Conservation (phyloP, 2,888 invertebrate genomes). For the Archips crataeganus region DNA sequence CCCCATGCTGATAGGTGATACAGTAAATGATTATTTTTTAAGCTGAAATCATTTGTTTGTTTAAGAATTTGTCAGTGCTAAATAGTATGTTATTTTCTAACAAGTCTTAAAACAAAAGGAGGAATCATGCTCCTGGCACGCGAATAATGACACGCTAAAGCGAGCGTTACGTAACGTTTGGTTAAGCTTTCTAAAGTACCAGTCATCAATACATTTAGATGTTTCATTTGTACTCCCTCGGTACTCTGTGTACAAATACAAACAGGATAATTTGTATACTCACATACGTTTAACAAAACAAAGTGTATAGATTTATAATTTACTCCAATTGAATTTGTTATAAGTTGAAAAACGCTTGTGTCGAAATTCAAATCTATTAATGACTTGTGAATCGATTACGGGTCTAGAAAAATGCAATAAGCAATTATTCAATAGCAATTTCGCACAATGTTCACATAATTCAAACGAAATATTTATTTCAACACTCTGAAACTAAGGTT, state of each 20-base stretch:
- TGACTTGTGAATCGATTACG: neutral
- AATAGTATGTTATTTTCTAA: neutral
- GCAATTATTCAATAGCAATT: slow-evolving; percentile 48
- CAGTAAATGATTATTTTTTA: neutral
- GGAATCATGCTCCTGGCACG: neutral
- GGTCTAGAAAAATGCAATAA: slow-evolving; percentile 3
- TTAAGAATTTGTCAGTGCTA: neutral
- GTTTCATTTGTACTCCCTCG: slow-evolving; percentile 2
- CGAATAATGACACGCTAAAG: neutral
- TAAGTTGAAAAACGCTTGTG: neutral
- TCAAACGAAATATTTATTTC: slow-evolving; percentile 59
- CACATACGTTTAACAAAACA: neutral
- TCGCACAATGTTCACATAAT: slow-evolving; percentile 50
- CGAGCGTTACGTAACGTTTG: slow-evolving; percentile 11
- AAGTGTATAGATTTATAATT: neutral
- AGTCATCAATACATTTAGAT: slow-evolving; percentile 11
- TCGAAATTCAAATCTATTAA: too few relatives aligned
- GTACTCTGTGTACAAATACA: neutral
- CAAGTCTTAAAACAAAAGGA: neutral
- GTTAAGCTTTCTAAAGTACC: slow-evolving; percentile 8
- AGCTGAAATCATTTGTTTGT: neutral
- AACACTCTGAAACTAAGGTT: slow-evolving; percentile 82
- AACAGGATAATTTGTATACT: neutral
- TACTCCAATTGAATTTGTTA: neutral
- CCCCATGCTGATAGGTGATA: too few relatives aligned